A percentile compares a stretch with the other conserved stretches of the same genome.
These are phyloP conservation scores for Apotomis turbidana DNA, from an alignment of 2,888 invertebrate genomes.

Conservation along the genomic window DNA sequence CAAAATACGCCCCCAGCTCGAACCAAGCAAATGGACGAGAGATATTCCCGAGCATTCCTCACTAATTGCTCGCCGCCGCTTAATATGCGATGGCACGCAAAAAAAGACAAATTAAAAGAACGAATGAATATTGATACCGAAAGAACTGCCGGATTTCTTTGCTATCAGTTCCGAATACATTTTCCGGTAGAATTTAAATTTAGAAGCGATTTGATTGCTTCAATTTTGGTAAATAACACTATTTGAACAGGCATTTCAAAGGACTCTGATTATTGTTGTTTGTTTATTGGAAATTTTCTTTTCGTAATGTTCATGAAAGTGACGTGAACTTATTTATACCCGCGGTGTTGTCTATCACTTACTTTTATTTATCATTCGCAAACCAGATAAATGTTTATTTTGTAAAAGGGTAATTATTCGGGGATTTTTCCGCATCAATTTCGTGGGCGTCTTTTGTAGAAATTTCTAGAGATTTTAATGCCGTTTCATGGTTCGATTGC, in stretches of 20 bases:
- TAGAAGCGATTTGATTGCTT: slow-evolving; percentile 15
- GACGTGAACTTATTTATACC: not conserved
- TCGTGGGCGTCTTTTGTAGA: too few relatives aligned
- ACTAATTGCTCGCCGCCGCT: slow-evolving; percentile 69
- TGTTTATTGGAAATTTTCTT: not conserved
- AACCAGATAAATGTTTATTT: too few relatives aligned
- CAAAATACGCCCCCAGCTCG: slow-evolving; percentile 49
- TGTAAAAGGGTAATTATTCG: too few relatives aligned
- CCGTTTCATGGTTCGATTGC: too few relatives aligned
- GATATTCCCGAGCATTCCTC: slow-evolving; percentile 71
- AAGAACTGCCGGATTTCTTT: slow-evolving; percentile 39
- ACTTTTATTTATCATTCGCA: too few relatives aligned
- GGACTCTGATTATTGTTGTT: not conserved
- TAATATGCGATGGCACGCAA: slow-evolving; percentile 73
- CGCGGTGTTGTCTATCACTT: too few relatives aligned
- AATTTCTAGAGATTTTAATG: too few relatives aligned
- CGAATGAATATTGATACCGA: slow-evolving; percentile 66
- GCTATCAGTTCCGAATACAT: slow-evolving; percentile 19
- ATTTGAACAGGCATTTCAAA: not conserved
- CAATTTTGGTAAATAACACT: not conserved
- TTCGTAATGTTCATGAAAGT: not conserved
- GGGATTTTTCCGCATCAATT: too few relatives aligned
- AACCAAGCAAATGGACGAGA: slow-evolving; percentile 63
- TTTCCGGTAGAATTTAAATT: slow-evolving; percentile 28
- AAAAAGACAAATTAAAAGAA: slow-evolving; percentile 70